phyloP scores from a whole-genome alignment of 2,113 vertebrate species.

The Vombatus ursinus region DNA sequence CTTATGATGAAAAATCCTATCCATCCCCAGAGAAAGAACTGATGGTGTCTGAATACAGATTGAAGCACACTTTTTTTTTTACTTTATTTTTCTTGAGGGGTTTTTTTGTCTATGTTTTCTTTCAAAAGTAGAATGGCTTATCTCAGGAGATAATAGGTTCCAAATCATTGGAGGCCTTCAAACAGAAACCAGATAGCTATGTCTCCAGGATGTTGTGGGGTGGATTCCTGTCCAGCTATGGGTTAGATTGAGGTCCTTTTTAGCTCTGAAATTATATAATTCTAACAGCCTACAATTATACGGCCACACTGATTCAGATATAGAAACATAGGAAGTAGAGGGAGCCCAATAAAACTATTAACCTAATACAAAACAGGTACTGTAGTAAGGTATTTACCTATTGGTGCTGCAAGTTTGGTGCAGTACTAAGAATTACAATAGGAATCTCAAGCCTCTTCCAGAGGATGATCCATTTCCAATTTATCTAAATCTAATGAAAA shows the following conservation, averaged over 20 bases:
- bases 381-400: neutral
- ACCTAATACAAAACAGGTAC: no score
- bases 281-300: neutral
- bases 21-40: no score
- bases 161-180: neutral
- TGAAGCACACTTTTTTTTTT: no score
- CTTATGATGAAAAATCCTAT: no score
- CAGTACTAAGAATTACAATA: neutral
- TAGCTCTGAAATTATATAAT: neutral
- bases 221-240: neutral
- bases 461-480: neutral
- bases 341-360: no score
- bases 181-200: neutral
- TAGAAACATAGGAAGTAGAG: neutral
- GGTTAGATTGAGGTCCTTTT: neutral
- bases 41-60: no score
- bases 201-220: neutral
- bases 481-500: neutral
- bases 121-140: no score
- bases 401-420: neutral
- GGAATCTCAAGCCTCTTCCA: neutral
- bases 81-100: no score
- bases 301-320: neutral
- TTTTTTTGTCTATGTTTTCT: no score
- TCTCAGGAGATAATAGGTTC: no score